Evolutionary conservation across 2,113 vertebrate genomes (phyloP), one percentile per base, ranked within the genome.

Genomic region (Cyanocitta stelleri): DNA sequence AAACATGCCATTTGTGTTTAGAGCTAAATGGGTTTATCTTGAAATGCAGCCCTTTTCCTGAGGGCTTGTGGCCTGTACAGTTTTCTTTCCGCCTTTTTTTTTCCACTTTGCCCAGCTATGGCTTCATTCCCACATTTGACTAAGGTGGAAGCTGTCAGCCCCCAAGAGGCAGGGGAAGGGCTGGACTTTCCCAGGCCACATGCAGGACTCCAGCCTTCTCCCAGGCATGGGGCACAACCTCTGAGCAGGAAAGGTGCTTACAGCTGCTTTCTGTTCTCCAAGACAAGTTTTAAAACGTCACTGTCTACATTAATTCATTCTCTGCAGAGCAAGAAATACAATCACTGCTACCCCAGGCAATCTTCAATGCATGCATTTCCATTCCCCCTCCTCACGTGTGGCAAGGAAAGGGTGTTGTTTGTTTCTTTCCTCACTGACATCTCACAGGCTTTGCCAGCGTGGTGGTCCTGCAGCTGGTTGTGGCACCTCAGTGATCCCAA

Each of bases 121-220:
- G 19, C 43, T 87, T 73, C 26, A 19, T 96, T 95, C 83, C 59
- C 52, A 75, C 8, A 6, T 39, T 80, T 33, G 87, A 44, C 87
- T 35, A 69, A 82, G 79, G 90, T 33, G 23, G 51, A 90, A 55
- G 80, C 64, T 76, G 73, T 59, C 43, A 77, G 62, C 16, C 16
- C 27, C 43, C 15, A 24, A 41, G 75, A 85, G 76, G 64, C 68
- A 79, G 24, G 58, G 39, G 23, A 90, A 92, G 61, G 73, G 59
- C 21, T 93, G 91, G 89, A 86, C 90, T 97, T 93, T 97, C 92
- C 63, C 72, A 90, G 85, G 63, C 95, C 66, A 52, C 1, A 33
- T 20, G 37, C 51, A 68, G 84, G 83, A 95, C 96, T 97, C 69
- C 68, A 79, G 79, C 44, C 48, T 88, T 89, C 72, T 82, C 16